Percentiles rank a stretch among this genome's conserved stretches.
Conservation (phyloP, 2,888 invertebrate species). For the Ferrisia virgata region DNA sequence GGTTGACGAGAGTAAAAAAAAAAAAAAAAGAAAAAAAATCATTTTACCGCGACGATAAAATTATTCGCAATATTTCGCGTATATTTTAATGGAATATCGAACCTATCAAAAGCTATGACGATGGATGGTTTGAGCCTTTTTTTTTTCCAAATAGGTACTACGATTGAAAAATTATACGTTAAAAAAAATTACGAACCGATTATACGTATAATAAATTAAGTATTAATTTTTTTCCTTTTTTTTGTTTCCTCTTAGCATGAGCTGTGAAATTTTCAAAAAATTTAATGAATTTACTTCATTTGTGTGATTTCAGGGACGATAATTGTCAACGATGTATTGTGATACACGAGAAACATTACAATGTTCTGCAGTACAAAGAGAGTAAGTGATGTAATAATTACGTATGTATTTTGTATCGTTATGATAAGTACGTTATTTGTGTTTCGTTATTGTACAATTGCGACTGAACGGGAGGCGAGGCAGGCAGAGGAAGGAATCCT, state of each 20-base stretch:
- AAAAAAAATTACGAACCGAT: neutral
- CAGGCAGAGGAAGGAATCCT: no score
- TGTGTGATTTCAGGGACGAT: conserved; percentile 68
- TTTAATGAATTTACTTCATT: neutral
- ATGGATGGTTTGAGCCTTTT: neutral
- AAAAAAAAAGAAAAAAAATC: neutral
- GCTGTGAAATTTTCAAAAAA: no score
- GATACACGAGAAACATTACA: conserved; percentile 90
- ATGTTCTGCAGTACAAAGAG: conserved; percentile 95
- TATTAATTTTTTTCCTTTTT: neutral
- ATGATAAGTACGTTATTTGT: no score
- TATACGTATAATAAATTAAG: neutral
- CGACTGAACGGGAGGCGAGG: no score
- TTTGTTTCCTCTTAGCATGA: neutral
- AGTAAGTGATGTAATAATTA: conserved; percentile 82
- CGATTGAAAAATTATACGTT: neutral
- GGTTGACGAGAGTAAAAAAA: neutral
- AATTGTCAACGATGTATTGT: conserved; percentile 88
- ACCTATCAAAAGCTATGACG: neutral
- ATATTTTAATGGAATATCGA: neutral
- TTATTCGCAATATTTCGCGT: neutral
- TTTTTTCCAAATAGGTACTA: neutral
- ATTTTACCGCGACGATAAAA: neutral
- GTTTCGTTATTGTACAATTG: no score
- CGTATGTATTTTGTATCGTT: no score